These are phyloP conservation scores for Cheilosia variabilis DNA, from an alignment of 2,888 invertebrate species.

Conservation along the genomic window DNA sequence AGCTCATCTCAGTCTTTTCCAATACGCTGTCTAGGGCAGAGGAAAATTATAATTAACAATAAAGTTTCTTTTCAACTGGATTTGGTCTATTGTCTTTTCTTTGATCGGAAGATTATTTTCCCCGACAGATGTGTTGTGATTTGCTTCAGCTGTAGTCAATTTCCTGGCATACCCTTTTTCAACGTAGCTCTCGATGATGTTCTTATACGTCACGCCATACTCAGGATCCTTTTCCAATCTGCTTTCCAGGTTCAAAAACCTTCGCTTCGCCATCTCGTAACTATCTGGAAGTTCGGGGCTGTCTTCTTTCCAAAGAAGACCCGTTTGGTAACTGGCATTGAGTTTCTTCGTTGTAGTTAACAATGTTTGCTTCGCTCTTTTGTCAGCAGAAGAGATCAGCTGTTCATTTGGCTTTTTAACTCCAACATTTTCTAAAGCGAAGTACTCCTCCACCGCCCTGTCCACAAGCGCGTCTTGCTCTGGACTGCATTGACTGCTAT, in stretches of 20 bases:
- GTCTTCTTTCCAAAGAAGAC: conserved; percentile 62
- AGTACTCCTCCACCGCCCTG: no score
- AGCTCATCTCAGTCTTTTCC: no score
- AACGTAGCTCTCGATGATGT: conserved; percentile 49
- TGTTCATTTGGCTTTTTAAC: conserved; percentile 26
- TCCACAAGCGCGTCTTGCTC: no score
- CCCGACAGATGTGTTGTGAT: conserved; percentile 6
- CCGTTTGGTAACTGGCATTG: conserved; percentile 54
- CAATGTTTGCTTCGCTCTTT: conserved; percentile 43
- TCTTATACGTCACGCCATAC: conserved; percentile 32
- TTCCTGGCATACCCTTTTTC: conserved; percentile 57
- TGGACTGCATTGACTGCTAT: no score
- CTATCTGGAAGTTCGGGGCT: conserved; percentile 38
- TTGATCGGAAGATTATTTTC: no score
- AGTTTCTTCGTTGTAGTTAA: conserved; percentile 8
- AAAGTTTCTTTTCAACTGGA: no score
- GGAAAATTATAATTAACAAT: no score
- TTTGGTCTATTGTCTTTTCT: no score
- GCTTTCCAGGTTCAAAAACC: conserved; percentile 42
- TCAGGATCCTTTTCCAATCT: conserved; percentile 49
- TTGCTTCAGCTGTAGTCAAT: conserved; percentile 44
- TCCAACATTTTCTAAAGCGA: no score
- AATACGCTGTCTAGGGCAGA: no score
- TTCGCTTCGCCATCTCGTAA: conserved; percentile 36
- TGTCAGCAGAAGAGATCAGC: conserved; percentile 50